A percentile compares a stretch with the other conserved stretches of the same genome.
These are phyloP conservation scores for Gastracanthus pulcherrimus DNA, from an alignment of 2,888 invertebrate species.

Conservation along the genomic window DNA sequence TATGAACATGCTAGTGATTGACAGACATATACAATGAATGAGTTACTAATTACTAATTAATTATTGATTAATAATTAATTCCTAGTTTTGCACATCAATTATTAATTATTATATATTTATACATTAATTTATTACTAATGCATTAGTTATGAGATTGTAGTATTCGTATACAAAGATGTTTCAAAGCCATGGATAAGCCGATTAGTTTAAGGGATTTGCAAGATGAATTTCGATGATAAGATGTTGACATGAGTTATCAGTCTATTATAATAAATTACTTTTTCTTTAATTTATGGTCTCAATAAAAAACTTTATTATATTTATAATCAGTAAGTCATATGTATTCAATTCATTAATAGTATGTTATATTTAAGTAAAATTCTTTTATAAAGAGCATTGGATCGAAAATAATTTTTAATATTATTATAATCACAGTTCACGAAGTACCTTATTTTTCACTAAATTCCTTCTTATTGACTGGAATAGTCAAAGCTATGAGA, in stretches of 20 bases:
- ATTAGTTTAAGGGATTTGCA: constrained; percentile 38
- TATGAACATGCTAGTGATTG: constrained; percentile 46
- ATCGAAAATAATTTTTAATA: constrained; percentile 54
- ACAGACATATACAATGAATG: constrained; percentile 40
- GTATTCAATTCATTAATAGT: constrained; percentile 41
- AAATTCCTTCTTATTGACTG: constrained; percentile 33
- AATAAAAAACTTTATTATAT: constrained; percentile 43
- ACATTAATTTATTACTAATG: constrained; percentile 28
- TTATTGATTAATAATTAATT: constrained; percentile 30
- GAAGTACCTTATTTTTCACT: constrained; percentile 42
- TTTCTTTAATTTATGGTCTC: constrained; percentile 34
- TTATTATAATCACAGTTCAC: constrained; percentile 56
- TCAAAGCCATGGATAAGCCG: constrained; percentile 64
- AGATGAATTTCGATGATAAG: constrained; percentile 44
- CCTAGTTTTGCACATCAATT: constrained; percentile 29
- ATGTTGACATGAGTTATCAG: constrained; percentile 25
- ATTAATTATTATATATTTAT: constrained; percentile 28
- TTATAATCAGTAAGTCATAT: constrained; percentile 39
- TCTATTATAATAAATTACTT: constrained; percentile 11
- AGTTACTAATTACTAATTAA: constrained; percentile 42
- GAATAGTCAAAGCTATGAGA: constrained; percentile 45
- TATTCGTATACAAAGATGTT: constrained; percentile 39
- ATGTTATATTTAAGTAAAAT: constrained; percentile 48
- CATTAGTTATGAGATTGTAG: constrained; percentile 28
- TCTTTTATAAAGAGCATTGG: constrained; percentile 50